These are phyloP conservation scores for Takifugu bimaculatus DNA, from an alignment of 2,113 vertebrate species.

Conservation along the genomic window DNA sequence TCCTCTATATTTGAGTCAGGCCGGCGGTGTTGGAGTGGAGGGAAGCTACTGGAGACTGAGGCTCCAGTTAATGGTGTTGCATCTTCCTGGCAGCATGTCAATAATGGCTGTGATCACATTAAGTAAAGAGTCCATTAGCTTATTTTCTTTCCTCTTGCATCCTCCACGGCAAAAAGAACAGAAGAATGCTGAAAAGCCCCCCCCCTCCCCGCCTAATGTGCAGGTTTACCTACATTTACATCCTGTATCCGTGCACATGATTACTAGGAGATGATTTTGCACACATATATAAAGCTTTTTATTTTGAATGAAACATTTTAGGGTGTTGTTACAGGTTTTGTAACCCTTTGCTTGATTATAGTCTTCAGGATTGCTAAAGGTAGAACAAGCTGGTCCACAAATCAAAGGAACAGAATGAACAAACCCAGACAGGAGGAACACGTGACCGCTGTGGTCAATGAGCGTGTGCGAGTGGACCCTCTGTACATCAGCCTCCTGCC, in stretches of 20 bases:
- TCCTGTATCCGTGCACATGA: conserved; percentile 36
- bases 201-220: conserved; percentile 33
- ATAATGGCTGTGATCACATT: conserved; percentile 99
- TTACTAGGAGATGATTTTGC: conserved; percentile 19
- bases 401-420: conserved; percentile 43
- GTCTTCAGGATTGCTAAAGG: neutral
- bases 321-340: neutral
- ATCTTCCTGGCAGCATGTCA: conserved; percentile 99
- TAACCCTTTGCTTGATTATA: too few relatives aligned
- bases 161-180: conserved; percentile 75
- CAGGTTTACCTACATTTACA: conserved; percentile 24
- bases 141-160: conserved; percentile 82
- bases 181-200: conserved; percentile 66
- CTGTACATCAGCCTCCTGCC: conserved; percentile 49
- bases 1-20: conserved; percentile 28
- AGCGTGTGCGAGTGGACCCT: conserved; percentile 71
- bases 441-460: conserved; percentile 48
- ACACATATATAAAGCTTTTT: conserved; percentile 13
- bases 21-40: conserved; percentile 42
- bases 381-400: conserved; percentile 28
- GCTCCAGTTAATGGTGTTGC: conserved; percentile 95
- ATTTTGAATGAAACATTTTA: neutral
- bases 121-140: conserved; percentile 98
- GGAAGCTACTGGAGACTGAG: conserved; percentile 56
- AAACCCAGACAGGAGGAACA: conserved; percentile 34